These are phyloP conservation scores for Oscheius sp. DNA, from an alignment of 2,888 invertebrate species.

Conservation along the genomic window DNA sequence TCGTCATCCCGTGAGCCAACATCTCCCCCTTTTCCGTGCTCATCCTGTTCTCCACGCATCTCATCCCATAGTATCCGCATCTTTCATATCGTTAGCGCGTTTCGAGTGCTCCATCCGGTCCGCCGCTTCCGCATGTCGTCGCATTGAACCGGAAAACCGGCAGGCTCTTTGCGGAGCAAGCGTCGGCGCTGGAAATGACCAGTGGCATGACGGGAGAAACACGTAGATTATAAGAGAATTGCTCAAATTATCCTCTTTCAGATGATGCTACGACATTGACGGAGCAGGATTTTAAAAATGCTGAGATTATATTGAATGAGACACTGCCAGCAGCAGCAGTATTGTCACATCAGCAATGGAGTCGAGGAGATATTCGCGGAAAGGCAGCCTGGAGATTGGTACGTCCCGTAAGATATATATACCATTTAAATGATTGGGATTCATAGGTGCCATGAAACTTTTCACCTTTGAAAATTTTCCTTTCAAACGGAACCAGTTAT, in stretches of 20 bases:
- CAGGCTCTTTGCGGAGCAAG: no score
- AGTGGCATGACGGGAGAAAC: background rate
- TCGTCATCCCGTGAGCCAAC: background rate
- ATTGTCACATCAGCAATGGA: conserved; percentile 59
- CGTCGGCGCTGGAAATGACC: background rate
- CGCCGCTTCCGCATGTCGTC: conserved; percentile 12
- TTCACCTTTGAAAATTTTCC: background rate
- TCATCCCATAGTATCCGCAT: background rate
- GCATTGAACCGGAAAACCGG: conserved; percentile 25
- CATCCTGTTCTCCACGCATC: background rate
- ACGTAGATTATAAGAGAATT: background rate
- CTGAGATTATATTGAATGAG: conserved; percentile 48
- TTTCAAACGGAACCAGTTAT: conserved; percentile 6
- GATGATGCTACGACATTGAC: conserved; percentile 56
- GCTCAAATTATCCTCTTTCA: conserved; percentile 37
- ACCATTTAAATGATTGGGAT: no score
- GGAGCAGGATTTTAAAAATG: conserved; percentile 64
- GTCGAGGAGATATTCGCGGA: conserved; percentile 66
- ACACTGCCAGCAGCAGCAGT: conserved; percentile 40
- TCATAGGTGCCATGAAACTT: no score
- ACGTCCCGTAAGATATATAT: background rate
- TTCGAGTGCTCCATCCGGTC: conserved; percentile 20
- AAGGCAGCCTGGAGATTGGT: conserved; percentile 64
- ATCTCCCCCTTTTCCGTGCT: background rate
- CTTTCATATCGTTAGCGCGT: conserved; percentile 19